A percentile compares a stretch with the other conserved stretches of the same genome.
phyloP scores from a whole-genome alignment of 2,888 invertebrate species.

The Branchipolynoe longqiensis region DNA sequence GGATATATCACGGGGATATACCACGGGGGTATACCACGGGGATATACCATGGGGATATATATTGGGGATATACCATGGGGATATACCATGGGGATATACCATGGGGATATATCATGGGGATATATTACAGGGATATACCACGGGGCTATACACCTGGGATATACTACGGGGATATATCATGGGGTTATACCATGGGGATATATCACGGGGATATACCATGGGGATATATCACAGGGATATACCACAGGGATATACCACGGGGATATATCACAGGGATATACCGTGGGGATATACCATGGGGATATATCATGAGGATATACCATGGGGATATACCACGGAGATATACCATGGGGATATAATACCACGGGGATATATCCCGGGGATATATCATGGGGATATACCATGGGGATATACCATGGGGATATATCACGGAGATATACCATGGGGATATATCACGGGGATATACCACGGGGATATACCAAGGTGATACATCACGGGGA shows the following conservation, averaged over 20 bases:
- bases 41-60: no score
- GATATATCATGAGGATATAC: background rate
- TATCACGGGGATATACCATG: background rate
- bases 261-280: background rate
- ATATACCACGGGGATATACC: no score
- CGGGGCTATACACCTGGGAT: background rate
- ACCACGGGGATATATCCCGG: background rate
- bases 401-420: no score
- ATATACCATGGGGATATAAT: background rate
- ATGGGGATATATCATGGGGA: background rate
- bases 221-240: background rate
- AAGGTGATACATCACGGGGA: no score
- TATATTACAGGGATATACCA: background rate
- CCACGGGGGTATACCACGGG: no score
- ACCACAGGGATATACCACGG: background rate
- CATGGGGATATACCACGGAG: background rate
- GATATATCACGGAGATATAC: no score
- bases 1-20: no score
- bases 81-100: no score
- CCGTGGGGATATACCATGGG: background rate
- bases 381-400: no score
- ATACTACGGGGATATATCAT: background rate
- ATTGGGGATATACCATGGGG: no score
- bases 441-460: no score
- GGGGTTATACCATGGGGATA: background rate